A percentile compares a stretch with the other conserved stretches of the same genome.
phyloP scores from a whole-genome alignment of 1,140 invertebrate species.

The Temnothorax longispinosus region DNA sequence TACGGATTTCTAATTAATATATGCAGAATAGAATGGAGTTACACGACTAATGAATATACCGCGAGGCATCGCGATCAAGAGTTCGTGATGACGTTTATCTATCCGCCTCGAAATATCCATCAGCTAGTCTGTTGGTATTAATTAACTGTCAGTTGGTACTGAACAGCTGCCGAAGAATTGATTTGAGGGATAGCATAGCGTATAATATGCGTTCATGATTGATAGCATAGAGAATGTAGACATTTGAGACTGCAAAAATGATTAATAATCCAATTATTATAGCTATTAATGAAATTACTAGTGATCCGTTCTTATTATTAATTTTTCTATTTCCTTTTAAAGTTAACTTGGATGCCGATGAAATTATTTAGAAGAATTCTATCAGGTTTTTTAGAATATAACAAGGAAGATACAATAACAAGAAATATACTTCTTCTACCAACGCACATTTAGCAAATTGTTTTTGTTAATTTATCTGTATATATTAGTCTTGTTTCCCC shows the following conservation, averaged over 20 bases:
- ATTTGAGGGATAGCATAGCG: slow-evolving; percentile 48
- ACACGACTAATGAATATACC: slow-evolving; percentile 48
- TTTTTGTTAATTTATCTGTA: background rate
- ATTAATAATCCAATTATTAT: slow-evolving; percentile 45
- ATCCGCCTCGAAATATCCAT: slow-evolving; percentile 42
- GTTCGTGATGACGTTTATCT: slow-evolving; percentile 35
- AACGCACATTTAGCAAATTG: background rate
- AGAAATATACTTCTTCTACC: background rate
- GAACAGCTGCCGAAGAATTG: slow-evolving; percentile 51
- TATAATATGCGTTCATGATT: slow-evolving; percentile 35
- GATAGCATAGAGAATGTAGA: slow-evolving; percentile 26
- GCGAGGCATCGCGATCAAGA: background rate
- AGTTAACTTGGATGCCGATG: background rate
- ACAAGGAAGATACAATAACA: background rate
- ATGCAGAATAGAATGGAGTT: slow-evolving; percentile 42
- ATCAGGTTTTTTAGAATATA: background rate
- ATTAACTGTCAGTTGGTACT: slow-evolving; percentile 51
- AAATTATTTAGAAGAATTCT: background rate
- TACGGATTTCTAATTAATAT: slow-evolving; percentile 44
- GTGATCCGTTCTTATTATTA: background rate
- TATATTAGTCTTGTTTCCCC: background rate
- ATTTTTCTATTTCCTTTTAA: background rate
- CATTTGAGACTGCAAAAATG: slow-evolving; percentile 41
- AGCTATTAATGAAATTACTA: slow-evolving; percentile 23
- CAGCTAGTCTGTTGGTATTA: slow-evolving; percentile 45